Evolutionary conservation across 2,797 vertebrate species (phyloP).

Genomic region (Artibeus jamaicensis): DNA sequence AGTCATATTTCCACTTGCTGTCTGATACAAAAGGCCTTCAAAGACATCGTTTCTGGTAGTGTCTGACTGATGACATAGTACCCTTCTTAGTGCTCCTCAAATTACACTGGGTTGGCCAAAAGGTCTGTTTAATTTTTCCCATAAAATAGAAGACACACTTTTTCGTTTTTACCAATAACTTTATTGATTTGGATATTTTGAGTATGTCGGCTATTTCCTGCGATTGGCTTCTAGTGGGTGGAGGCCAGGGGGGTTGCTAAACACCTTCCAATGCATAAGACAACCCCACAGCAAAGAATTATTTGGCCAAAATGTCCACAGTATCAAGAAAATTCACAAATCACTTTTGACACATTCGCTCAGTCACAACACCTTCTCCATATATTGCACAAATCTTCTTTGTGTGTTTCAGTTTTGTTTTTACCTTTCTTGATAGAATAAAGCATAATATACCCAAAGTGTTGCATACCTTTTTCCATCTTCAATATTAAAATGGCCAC

Average conservation of each 20-base stretch:
- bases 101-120: neutral
- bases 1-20: neutral
- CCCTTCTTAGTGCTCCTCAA: neutral
- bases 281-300: neutral
- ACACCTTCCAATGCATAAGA: neutral
- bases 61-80: neutral
- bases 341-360: neutral
- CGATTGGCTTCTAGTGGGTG: neutral
- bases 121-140: neutral
- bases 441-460: neutral
- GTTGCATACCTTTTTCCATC: neutral
- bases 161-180: neutral
- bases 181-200: neutral
- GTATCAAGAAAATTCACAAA: neutral
- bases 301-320: neutral
- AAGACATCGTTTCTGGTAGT: neutral
- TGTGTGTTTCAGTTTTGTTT: neutral
- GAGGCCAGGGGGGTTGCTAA: neutral
- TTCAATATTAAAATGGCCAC: neutral
- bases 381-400: neutral
- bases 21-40: constrained; percentile 27
- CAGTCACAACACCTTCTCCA: neutral
- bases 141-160: neutral
- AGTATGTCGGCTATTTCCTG: neutral
- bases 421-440: neutral